A percentile compares a stretch with the other conserved stretches of the same genome.
Evolutionary conservation across 2,888 invertebrate genomes (phyloP).

Genomic region (Dryococelus australis): DNA sequence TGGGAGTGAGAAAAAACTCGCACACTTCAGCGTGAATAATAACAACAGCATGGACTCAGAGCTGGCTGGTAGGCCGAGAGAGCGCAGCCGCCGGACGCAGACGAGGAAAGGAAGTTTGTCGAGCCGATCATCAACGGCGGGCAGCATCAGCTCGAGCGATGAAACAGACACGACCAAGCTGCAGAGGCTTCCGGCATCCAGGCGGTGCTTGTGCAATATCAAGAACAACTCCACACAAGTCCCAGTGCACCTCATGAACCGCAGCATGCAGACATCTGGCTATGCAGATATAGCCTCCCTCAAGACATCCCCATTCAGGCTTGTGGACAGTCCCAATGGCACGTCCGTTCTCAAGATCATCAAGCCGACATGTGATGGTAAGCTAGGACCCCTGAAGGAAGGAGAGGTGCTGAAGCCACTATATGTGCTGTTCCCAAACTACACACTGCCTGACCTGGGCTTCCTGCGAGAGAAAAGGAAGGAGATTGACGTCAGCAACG

Average conservation of each 20-base stretch:
- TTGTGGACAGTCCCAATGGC: constrained; percentile 41
- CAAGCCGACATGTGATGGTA: constrained; percentile 30
- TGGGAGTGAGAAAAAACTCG: constrained; percentile 20
- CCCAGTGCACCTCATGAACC: constrained; percentile 68
- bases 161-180: constrained; percentile 64
- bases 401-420: constrained; percentile 63
- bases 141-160: constrained; percentile 64
- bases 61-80: constrained; percentile 30
- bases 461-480: constrained; percentile 68
- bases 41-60: constrained; percentile 59
- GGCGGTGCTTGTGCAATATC: constrained; percentile 22
- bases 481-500: constrained; percentile 65
- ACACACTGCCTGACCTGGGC: constrained; percentile 86
- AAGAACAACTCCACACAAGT: constrained; percentile 60
- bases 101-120: constrained; percentile 56
- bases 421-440: constrained; percentile 90
- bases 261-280: constrained; percentile 78
- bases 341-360: constrained; percentile 42
- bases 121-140: constrained; percentile 61
- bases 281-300: constrained; percentile 48
- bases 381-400: constrained; percentile 12
- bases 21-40: constrained; percentile 58
- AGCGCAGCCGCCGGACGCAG: constrained; percentile 50
- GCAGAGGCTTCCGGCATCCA: constrained; percentile 52
- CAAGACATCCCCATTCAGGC: constrained; percentile 39